These are phyloP conservation scores for Tenualosa thibaudeaui DNA, from an alignment of 2,797 vertebrate species.

Conservation along the genomic window DNA sequence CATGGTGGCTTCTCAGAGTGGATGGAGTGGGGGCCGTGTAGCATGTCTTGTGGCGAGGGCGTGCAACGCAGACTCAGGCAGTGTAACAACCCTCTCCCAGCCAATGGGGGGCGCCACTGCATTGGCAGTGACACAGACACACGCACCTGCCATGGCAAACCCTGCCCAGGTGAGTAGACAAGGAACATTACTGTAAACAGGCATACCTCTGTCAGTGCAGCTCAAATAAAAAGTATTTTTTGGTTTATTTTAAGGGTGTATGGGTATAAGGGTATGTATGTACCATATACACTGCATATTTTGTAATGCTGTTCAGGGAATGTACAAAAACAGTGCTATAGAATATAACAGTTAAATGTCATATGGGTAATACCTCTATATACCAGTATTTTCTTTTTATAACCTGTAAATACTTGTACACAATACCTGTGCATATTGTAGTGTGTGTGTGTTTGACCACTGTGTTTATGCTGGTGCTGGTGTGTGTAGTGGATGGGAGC, in stretches of 20 bases:
- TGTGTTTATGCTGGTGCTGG: neutral
- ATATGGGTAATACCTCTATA: too few relatives aligned
- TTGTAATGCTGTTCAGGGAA: neutral
- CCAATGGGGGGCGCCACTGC: conserved; percentile 88
- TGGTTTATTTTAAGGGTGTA: too few relatives aligned
- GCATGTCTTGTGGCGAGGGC: conserved; percentile 85
- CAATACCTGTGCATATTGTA: too few relatives aligned
- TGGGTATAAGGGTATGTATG: too few relatives aligned
- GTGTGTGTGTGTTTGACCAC: conserved; percentile 17
- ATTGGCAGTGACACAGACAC: conserved; percentile 72
- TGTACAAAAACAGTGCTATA: too few relatives aligned
- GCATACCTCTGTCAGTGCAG: neutral
- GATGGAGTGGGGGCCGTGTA: conserved; percentile 88
- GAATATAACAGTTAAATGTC: too few relatives aligned
- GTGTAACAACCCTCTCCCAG: conserved; percentile 87
- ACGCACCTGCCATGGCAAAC: conserved; percentile 80
- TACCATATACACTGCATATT: too few relatives aligned
- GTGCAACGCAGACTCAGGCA: conserved; percentile 83
- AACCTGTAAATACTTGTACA: too few relatives aligned
- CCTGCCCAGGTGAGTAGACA: conserved; percentile 83
- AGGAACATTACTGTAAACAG: neutral
- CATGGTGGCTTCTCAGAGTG: conserved; percentile 91
- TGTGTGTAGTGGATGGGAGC: conserved; percentile 82
- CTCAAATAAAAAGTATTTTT: neutral
- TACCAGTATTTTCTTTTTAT: too few relatives aligned